Base-by-base conservation (phyloP, 2,888 invertebrate genomes). In the Eustalomyia histrio region DNA sequence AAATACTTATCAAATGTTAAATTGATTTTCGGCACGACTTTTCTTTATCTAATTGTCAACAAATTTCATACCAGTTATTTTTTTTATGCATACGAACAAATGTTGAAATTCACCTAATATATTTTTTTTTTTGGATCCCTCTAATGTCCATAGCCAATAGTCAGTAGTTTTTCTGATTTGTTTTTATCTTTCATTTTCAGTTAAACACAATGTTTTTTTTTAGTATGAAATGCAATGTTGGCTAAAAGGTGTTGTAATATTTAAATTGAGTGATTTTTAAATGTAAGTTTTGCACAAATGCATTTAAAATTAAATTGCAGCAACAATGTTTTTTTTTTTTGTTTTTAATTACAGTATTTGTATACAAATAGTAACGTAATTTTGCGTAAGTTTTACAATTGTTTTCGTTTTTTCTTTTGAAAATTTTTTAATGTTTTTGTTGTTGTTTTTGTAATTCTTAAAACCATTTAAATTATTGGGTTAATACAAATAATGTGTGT, bases 111-210 rank as follows among this genome's bases (percentile, higher is more conserved):
- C n/a, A n/a, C n/a, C n/a, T n/a, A n/a, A n/a, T n/a, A n/a, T n/a
- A n/a, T n/a, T n/a, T n/a, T n/a, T n/a, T n/a, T n/a, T n/a, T n/a
- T n/a, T n/a, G n/a, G n/a, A n/a, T n/a, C n/a, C n/a, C n/a, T n/a
- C n/a, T n/a, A n/a, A n/a, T n/a, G n/a, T n/a, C n/a, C 43, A 47
- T 47, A n/a, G n/a, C n/a, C 39, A 39, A 47, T 2, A 47, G 60
- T 50, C 18, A 2, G 16, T 43, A 43, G 50, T 71, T 71, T 57
- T 53, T 65, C 39, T 58, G 29, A 35, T 17, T 57, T 50, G 14
- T 18, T 43, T 72, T 71, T 35, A 71, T 53, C 17, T 78, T 71
- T 60, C 24, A 58, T 52, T 71, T 64, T 58, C 43, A 58, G 39
- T 76, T 52, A 39, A 64, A 76, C 35, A 67, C 29, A 5, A 18